Base-by-base conservation (phyloP, 2,888 invertebrate species). In the Cancer borealis region DNA sequence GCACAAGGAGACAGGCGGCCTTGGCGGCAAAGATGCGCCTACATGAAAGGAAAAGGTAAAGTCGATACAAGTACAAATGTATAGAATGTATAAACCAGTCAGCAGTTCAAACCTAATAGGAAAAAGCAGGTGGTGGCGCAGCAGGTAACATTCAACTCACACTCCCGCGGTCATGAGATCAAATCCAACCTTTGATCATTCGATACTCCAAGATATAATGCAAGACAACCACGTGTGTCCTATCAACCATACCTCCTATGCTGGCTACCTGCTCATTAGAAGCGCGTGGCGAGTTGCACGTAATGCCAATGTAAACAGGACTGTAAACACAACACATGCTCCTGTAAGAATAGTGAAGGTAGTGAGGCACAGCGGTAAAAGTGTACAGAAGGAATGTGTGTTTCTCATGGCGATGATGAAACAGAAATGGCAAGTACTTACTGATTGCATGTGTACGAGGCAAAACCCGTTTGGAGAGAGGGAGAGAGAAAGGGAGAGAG, bases 1-100 rank as follows among this genome's bases (percentile, higher is more conserved):
- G 66, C 66, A 66, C 66, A n/a, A n/a, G 66, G 66, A 66, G 66
- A n/a, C 66, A n/a, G 66, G 66, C 66, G 66, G 66, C 66, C 66
- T 66, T 66, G 66, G 66, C 21, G 66, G n/a, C 66, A 66, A 66
- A 66, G 66, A 66, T 66, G 66, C 66, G 66, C 66, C n/a, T 66
- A 54, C 54, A 54, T 54, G 54, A 54, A 54, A 54, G 54, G 54
- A 49, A 54, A 54, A 54, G 54, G 54, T 54, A 17, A 17, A 17
- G 14, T 14, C 54, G 54, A 54, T 54, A 10, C 54, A 14, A 54
- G 54, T 54, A 2, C 54, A 54, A 54, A 10, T 54, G 54, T 54
- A 54, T 54, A 54, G 17, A 54, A 54, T 54, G 54, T 54, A 54
- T 54, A 54, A 54, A 54, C 54, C 54, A 54, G 54, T 66, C 66